phyloP scores from a whole-genome alignment of 2,888 invertebrate genomes.

The Helicoverpa assulta region DNA sequence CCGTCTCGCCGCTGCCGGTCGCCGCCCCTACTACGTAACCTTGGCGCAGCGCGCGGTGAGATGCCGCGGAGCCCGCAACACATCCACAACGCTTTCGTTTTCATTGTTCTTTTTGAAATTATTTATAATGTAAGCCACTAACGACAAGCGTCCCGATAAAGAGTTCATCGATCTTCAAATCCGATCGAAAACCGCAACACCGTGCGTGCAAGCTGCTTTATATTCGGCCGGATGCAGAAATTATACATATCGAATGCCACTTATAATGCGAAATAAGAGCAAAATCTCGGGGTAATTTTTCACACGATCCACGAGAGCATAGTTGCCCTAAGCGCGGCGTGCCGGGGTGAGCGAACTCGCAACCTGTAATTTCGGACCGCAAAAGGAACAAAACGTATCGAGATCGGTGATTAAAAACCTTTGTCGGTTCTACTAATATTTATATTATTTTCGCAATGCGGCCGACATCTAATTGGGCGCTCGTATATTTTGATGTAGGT shows the following conservation, averaged over 20 bases:
- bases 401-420: constrained; percentile 90
- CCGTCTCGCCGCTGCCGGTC: constrained; percentile 86
- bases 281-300: constrained; percentile 86
- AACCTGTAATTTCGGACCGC: constrained; percentile 90
- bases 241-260: constrained; percentile 86
- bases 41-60: constrained; percentile 73
- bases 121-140: constrained; percentile 66
- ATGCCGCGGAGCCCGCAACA: constrained; percentile 51
- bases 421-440: constrained; percentile 91
- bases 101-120: constrained; percentile 77
- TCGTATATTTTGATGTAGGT: constrained; percentile 83
- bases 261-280: constrained; percentile 87
- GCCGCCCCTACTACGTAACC: constrained; percentile 87
- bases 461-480: constrained; percentile 89
- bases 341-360: constrained; percentile 88
- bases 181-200: constrained; percentile 54
- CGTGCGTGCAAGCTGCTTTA: constrained; percentile 69
- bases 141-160: constrained; percentile 56
- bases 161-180: constrained; percentile 62
- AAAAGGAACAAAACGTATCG: constrained; percentile 88
- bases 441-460: constrained; percentile 89
- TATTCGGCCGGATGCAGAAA: constrained; percentile 83
- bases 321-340: constrained; percentile 88
- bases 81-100: constrained; percentile 79
- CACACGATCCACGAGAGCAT: constrained; percentile 88